Base-by-base conservation (phyloP, 2,888 invertebrate species). In the Acleris literana region DNA sequence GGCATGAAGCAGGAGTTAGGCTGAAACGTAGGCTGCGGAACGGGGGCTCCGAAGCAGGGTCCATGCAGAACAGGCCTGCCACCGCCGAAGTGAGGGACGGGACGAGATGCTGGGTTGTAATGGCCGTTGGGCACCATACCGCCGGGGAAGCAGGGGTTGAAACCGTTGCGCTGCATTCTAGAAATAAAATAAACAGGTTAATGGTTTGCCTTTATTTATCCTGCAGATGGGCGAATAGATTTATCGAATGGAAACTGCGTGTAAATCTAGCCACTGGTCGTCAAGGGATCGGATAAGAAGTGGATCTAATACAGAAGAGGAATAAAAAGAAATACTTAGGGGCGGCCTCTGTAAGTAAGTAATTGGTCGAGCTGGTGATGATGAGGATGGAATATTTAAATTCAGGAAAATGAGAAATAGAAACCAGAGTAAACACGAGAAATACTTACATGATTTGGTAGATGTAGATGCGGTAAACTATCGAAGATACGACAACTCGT, bases 111-210 rank as follows among this genome's bases (percentile, higher is more conserved):
- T 11, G 51, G 58, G 54, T 43, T 64, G 60, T 16, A 43, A n/a
- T 64, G 69, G 16, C 73, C 73, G 54, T 69, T 71, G 68, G 58
- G 52, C 44, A 52, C 39, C 56, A 66, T 54, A 22, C 55, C 68
- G 43, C 68, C 65, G 39, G 53, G 44, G 20, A 65, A 63, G 55
- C 60, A 68, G 58, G 73, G 72, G 69, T 83, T 81, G 74, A 76
- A 80, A 51, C 73, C 76, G 69, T 84, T 80, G 55, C 84, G 86
- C 69, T 89, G 87, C 89, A 90, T 90, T 78, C 88, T 90, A 76
- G 16, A 74, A 82, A 64, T 13, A 68, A 68, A 71, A 22, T 18
- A 49, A 66, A 9, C 33, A 55, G 57, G 25, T 59, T 58, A 58
- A n/a, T 18, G 13, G 1, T 22, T 22, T 56, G 44, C 39, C 39